Base-by-base conservation (phyloP, 2,797 vertebrate species). In the Typhlichthys subterraneus region DNA sequence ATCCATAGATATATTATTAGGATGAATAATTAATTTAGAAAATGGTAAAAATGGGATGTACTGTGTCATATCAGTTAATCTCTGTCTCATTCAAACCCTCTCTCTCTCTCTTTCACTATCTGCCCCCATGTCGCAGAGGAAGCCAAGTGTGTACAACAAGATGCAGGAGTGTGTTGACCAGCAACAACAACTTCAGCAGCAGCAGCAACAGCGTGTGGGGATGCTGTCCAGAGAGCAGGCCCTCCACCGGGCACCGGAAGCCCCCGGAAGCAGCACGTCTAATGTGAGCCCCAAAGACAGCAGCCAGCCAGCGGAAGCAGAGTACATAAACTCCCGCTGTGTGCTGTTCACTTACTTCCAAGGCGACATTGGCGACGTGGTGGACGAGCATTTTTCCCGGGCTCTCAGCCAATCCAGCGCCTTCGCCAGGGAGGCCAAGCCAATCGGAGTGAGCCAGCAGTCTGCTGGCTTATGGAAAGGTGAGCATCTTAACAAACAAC, bases 341-440 rank as follows among this genome's bases (percentile, higher is more conserved):
- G 95, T 99, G 84, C 92, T 99, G 89, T 98, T 99, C 92, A 99
- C 97, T 63, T 99, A 99, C 87, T 99, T 98, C 91, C 94, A 96
- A 79, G 97, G 97, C 60, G 93, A 98, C 87, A 98, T 99, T 59
- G 93, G 95, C 2, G 95, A 97, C 3, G 96, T 97, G 84, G 97
- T 99, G 70, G 97, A 99, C 65, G 95, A 99, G 83, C 97, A 99
- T 83, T 99, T 99, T 85, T 96, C 96, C 48, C 94, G 97, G 68
- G 97, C 97, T 82, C 92, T 99, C 84, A 98, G 95, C 85, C 96
- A 98, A 93, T 77, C 93, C 74, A 93, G 92, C 81, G 90, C 86
- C 86, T 96, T 93, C 75, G 80, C 60, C 70, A 79, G 75, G 0
- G 88, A 92, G 45, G 60, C 62, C 70, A 93, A 92, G 54, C 75